phyloP scores from a whole-genome alignment of 1,140 invertebrate genomes.

The Macrotrachela quadricornifera region DNA sequence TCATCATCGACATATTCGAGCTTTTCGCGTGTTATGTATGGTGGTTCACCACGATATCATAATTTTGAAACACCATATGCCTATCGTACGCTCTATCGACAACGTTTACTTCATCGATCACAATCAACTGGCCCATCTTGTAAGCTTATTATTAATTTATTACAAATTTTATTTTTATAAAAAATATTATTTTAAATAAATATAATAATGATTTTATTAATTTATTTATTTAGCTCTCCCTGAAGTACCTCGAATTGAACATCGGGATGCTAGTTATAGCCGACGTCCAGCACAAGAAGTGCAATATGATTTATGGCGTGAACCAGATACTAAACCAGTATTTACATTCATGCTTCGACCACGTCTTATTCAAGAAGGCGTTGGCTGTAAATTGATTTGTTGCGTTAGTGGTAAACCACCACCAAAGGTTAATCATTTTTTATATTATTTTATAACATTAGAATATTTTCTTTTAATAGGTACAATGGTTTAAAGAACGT shows the following conservation, averaged over 20 bases:
- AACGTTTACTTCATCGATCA: too few relatives aligned
- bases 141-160: too few relatives aligned
- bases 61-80: too few relatives aligned
- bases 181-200: too few relatives aligned
- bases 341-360: conserved; percentile 92
- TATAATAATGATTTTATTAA: conserved; percentile 9
- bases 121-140: too few relatives aligned
- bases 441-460: too few relatives aligned
- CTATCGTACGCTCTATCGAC: too few relatives aligned
- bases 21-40: too few relatives aligned
- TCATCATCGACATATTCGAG: too few relatives aligned
- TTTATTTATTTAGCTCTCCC: conserved; percentile 18
- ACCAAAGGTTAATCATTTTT: conserved; percentile 45
- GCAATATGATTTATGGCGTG: conserved; percentile 8
- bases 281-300: conserved; percentile 6
- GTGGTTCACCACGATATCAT: too few relatives aligned
- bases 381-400: conserved; percentile 71
- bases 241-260: neutral
- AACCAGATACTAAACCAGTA: conserved; percentile 39
- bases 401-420: conserved; percentile 77
- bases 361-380: conserved; percentile 66
- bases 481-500: conserved; percentile 60
- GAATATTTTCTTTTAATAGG: too few relatives aligned
- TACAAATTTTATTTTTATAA: too few relatives aligned
- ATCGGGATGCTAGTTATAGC: neutral